Evolutionary conservation across 2,113 vertebrate genomes (phyloP), one percentile per base, ranked within the genome.

Genomic region (Edolisoma coerulescens): DNA sequence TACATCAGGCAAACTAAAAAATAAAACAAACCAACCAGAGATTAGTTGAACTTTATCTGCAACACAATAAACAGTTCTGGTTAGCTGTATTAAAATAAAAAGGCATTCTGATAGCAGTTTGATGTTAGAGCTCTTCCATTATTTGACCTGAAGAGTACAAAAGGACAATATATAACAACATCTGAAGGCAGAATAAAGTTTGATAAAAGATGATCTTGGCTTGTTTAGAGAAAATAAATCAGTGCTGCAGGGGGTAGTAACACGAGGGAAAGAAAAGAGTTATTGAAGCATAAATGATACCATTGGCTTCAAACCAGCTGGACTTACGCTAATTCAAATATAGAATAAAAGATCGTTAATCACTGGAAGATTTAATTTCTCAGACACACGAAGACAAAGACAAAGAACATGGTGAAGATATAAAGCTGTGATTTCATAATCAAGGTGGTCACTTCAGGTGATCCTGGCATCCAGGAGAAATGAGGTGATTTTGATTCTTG

Each of bases 201-300:
- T 83, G 67, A 90, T 53, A 90, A 69, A 89, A 87, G 53, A 84
- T 35, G 1, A 61, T 45, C 75, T 90, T 93, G 90, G 50, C 90
- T 95, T 95, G 54, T 84, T 93, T 81, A 59, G 47, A 86, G 68
- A 92, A 92, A 95, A 94, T 60, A 95, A 90, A 92, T 86, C 63
- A 77, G 71, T 35, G 68, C 86, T 90, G 68, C 71, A 93, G 64
- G 54, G 56, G 33, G 10, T 60, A 87, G 64, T 77, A 74, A 86
- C 45, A 90, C n/a, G 71, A 56, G 30, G 27, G 61, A 90, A 93
- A 78, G 56, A 81, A 84, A 96, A 80, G 50, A 89, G 54, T 86
- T 95, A 92, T 22, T 86, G 79, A 90, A 84, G 68, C 59, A 90
- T 90, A 78, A 93, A 90, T 70, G 0, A 70, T 86, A 67, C 30